Percentiles rank a stretch among this genome's conserved stretches.
Evolutionary conservation across 1,140 invertebrate genomes (phyloP).

Genomic region (Zaprionus camerounensis): DNA sequence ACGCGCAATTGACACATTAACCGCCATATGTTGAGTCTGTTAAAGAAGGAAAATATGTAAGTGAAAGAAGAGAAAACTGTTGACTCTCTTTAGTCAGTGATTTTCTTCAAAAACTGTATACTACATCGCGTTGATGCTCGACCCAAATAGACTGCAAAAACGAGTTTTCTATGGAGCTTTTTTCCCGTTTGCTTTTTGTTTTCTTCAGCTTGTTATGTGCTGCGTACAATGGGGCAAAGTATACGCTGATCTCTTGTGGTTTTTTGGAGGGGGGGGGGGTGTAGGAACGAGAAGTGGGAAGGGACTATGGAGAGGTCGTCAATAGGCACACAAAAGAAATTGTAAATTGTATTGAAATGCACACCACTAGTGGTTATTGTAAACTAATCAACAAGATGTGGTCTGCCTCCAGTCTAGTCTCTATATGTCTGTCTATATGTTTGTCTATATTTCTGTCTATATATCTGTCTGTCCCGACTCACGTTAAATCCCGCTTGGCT

Average conservation of each 20-base stretch:
- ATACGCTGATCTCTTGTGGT: constrained; percentile 51
- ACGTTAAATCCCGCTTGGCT: constrained; percentile 88
- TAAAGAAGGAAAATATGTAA: not conserved
- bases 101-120: constrained; percentile 42
- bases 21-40: constrained; percentile 22
- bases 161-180: constrained; percentile 51
- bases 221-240: constrained; percentile 60
- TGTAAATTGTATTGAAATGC: constrained; percentile 71
- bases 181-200: constrained; percentile 9
- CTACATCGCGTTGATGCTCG: constrained; percentile 38
- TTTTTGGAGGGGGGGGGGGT: not conserved
- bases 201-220: constrained; percentile 26
- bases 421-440: not conserved
- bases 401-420: not conserved
- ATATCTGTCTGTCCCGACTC: constrained; percentile 40
- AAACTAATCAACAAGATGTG: constrained; percentile 60
- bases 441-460: not conserved
- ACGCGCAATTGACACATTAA: constrained; percentile 25
- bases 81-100: not conserved
- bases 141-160: constrained; percentile 63
- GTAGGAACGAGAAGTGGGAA: not conserved
- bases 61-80: constrained; percentile 34
- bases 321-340: constrained; percentile 69
- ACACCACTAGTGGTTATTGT: constrained; percentile 73
- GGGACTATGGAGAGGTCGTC: constrained; percentile 6